Evolutionary conservation across 2,113 vertebrate species (phyloP).

Genomic region (Pterocles gutturalis): DNA sequence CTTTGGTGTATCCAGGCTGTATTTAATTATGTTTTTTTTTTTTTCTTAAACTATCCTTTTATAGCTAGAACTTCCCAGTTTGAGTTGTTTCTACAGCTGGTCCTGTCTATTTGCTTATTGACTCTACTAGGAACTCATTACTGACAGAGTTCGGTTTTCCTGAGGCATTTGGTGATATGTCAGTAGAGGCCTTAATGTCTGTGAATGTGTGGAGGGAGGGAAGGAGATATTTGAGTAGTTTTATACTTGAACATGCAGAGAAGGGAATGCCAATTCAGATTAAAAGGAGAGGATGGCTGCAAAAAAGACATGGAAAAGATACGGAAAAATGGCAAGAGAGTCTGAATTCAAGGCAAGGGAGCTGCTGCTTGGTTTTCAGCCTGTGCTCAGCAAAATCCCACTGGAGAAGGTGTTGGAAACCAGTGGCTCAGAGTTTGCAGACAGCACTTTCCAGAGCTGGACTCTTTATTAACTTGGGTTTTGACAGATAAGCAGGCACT

Average conservation of each 20-base stretch:
- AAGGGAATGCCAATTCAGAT: not conserved
- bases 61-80: conserved; percentile 5
- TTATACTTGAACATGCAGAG: not conserved
- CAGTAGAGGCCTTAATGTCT: not conserved
- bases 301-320: not conserved
- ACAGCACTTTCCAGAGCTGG: not conserved
- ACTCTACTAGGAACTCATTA: not conserved
- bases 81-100: conserved; percentile 44
- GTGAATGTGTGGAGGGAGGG: not conserved
- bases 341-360: not conserved
- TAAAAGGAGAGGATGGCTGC: not conserved
- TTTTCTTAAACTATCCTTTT: not conserved
- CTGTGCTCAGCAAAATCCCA: not conserved
- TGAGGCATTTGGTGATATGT: not conserved
- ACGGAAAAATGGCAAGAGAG: not conserved
- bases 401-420: not conserved
- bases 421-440: not conserved
- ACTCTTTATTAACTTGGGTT: not conserved
- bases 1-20: not conserved
- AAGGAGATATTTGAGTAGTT: not conserved
- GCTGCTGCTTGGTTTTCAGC: not conserved
- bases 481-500: not conserved
- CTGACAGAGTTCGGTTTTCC: conserved; percentile 23
- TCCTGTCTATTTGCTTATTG: conserved; percentile 42
- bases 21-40: not conserved